Evolutionary conservation across 2,113 vertebrate species (phyloP).

Genomic region (Ginglymostoma cirratum): DNA sequence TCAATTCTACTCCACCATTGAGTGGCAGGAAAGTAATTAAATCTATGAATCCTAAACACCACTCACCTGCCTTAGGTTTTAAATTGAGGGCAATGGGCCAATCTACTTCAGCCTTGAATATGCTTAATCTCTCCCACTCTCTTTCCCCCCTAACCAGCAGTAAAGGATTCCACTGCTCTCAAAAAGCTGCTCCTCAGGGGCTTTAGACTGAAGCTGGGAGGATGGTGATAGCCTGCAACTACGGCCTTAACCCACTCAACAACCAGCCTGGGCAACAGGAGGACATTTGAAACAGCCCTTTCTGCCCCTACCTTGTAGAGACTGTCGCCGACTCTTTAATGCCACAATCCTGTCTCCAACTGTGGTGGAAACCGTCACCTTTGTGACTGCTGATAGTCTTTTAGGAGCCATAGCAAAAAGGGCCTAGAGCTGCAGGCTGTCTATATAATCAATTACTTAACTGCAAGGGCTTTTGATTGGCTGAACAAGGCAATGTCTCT

Average conservation of each 20-base stretch:
- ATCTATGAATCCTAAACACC: too few species aligned
- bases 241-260: background rate
- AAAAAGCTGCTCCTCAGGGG: too few species aligned
- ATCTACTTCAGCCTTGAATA: too few species aligned
- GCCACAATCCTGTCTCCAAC: background rate
- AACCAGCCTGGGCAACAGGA: background rate
- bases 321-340: background rate
- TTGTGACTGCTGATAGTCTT: background rate
- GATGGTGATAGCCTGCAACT: too few species aligned
- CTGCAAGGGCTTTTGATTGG: background rate
- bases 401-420: background rate
- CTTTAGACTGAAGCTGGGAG: too few species aligned
- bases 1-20: too few species aligned
- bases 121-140: too few species aligned
- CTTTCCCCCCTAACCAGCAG: too few species aligned
- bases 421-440: background rate
- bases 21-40: too few species aligned
- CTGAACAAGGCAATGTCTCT: background rate
- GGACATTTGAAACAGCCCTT: background rate
- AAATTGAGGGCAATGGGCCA: too few species aligned
- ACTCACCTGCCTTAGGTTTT: too few species aligned
- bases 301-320: background rate
- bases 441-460: background rate
- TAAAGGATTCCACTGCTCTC: too few species aligned
- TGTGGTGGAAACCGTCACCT: background rate